Evolutionary conservation across 2,888 invertebrate species (phyloP).

Genomic region (Conus canariensis): DNA sequence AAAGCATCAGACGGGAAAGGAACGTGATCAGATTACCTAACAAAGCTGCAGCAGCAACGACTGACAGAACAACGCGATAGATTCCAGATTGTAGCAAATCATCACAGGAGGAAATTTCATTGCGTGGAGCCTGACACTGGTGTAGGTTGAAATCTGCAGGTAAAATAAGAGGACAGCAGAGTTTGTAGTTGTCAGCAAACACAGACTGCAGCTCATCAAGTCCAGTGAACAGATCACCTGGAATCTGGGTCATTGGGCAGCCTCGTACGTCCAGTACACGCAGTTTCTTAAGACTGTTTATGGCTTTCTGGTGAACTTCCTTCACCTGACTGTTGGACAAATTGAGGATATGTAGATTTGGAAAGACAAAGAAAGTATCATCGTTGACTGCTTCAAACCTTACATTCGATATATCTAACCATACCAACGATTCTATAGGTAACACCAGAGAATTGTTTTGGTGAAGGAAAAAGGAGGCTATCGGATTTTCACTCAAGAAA

Average conservation of each 20-base stretch:
- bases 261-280: slow-evolving; percentile 26
- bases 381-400: neutral
- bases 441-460: too few relatives aligned
- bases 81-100: slow-evolving; percentile 56
- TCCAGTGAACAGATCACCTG: neutral
- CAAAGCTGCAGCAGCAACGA: slow-evolving; percentile 53
- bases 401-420: neutral
- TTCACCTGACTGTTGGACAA: neutral
- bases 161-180: slow-evolving; percentile 10
- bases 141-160: neutral
- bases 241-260: neutral
- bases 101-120: slow-evolving; percentile 58
- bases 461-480: neutral
- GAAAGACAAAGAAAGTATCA: neutral
- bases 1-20: slow-evolving; percentile 52
- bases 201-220: slow-evolving; percentile 11
- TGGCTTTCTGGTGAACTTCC: neutral
- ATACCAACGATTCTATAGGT: neutral
- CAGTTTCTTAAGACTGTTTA: neutral
- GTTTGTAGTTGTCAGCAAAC: slow-evolving; percentile 33
- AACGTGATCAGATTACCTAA: slow-evolving; percentile 53
- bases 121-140: slow-evolving; percentile 48
- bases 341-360: neutral
- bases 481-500: neutral
- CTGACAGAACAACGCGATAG: slow-evolving; percentile 52